Evolutionary conservation across 2,888 invertebrate genomes (phyloP), one percentile per base, ranked within the genome.

Genomic region (Caenorhabditis afra): DNA sequence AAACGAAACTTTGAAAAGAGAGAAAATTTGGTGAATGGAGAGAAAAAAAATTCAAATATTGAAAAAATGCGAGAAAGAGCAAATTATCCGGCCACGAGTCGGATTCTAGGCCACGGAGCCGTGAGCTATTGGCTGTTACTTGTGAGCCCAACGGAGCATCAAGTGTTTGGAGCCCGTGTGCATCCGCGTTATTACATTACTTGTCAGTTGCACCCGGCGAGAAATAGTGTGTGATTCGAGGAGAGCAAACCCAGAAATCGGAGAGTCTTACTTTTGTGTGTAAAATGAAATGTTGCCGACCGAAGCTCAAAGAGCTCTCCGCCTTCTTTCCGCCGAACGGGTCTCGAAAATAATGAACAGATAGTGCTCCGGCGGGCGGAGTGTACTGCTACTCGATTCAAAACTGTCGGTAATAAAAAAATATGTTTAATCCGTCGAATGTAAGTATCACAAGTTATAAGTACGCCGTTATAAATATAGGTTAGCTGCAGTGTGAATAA

Each of bases 131-230:
- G 12, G 12, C 11, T 2, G n/a, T n/a, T n/a, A n/a, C n/a, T n/a
- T n/a, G n/a, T n/a, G 16, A 49, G 12, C 4, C 53, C 37, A 39
- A 18, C 12, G 35, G 49, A 58, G 50, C 44, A 61, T 71, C 70
- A 62, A 62, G 62, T 55, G 47, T 55, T 45, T 37, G 45, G 14
- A 29, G 59, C 41, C 62, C 47, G 47, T 55, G 45, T 71, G 58
- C 70, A 62, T n/a, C n/a, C n/a, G n/a, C n/a, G n/a, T 71, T 71
- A 71, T 71, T 71, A 71, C 71, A 71, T 57, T 57, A 71, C 71
- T 71, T 71, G 71, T 57, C 71, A 71, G 71, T 71, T 71, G 71
- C 64, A 62, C 57, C 47, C 22, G 18, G 5, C 37, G 14, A 4
- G n/a, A 71, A 47, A 49, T 10, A 64, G 45, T 47, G 64, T 41